Evolutionary conservation across 2,888 invertebrate genomes (phyloP).

Genomic region (Tetramorium bicarinatum): DNA sequence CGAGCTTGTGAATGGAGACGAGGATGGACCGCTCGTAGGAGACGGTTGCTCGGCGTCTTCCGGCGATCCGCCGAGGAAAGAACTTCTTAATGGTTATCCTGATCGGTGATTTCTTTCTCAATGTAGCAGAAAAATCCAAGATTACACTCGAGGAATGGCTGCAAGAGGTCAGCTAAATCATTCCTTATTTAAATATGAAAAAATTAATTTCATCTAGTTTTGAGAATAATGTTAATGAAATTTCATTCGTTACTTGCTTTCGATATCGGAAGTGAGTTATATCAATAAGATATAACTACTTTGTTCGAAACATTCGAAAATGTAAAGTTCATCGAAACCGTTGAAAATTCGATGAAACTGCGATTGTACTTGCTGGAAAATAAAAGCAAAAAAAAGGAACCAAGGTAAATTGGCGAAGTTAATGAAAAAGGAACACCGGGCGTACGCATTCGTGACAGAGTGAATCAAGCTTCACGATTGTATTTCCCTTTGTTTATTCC

Average conservation of each 20-base stretch:
- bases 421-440: conserved; percentile 60
- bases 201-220: not conserved
- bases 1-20: conserved; percentile 69
- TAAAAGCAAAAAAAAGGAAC: conserved; percentile 7
- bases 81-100: conserved; percentile 53
- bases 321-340: not conserved
- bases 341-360: not conserved
- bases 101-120: conserved; percentile 37
- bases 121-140: not conserved
- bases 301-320: not conserved
- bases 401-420: conserved; percentile 61
- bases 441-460: conserved; percentile 57
- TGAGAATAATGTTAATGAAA: not conserved
- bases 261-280: not conserved
- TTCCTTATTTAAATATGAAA: not conserved
- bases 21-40: conserved; percentile 48
- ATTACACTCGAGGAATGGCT: not conserved
- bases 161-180: not conserved
- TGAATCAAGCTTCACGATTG: conserved; percentile 66
- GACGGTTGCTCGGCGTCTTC: conserved; percentile 56
- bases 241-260: not conserved
- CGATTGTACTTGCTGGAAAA: not conserved
- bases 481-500: conserved; percentile 67
- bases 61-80: conserved; percentile 24
- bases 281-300: not conserved